Evolutionary conservation across 2,888 invertebrate species (phyloP).

Genomic region (Coleophora flavipennella): DNA sequence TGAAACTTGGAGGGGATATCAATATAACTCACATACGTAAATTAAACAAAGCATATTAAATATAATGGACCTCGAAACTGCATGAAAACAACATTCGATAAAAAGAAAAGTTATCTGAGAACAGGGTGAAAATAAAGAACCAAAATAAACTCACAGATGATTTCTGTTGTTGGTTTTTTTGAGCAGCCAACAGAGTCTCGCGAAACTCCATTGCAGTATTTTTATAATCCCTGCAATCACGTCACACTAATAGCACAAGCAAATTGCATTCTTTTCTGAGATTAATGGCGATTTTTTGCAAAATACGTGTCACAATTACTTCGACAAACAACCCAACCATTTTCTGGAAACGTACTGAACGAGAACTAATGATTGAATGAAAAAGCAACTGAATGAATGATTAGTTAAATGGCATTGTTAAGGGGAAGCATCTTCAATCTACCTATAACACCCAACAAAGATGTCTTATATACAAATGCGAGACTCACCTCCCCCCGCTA

Average conservation of each 20-base stretch:
- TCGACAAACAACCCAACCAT: constrained; percentile 60
- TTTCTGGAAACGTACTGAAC: constrained; percentile 69
- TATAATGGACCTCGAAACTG: too few relatives aligned
- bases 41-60: background rate
- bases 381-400: background rate
- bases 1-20: constrained; percentile 7
- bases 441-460: too few relatives aligned
- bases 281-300: constrained; percentile 47
- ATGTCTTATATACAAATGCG: too few relatives aligned
- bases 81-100: background rate
- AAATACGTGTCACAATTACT: constrained; percentile 63
- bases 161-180: constrained; percentile 69
- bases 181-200: constrained; percentile 62
- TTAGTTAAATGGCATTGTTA: too few relatives aligned
- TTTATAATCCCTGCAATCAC: constrained; percentile 8
- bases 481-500: too few relatives aligned
- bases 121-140: background rate
- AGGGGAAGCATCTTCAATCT: too few relatives aligned
- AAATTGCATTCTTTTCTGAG: constrained; percentile 38
- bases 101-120: background rate
- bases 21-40: background rate
- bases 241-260: constrained; percentile 15
- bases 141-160: constrained; percentile 57
- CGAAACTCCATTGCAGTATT: constrained; percentile 56
- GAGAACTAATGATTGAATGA: constrained; percentile 21